Conservation (phyloP, 2,113 vertebrate genomes). For the Hydrochoerus hydrochaeris region DNA sequence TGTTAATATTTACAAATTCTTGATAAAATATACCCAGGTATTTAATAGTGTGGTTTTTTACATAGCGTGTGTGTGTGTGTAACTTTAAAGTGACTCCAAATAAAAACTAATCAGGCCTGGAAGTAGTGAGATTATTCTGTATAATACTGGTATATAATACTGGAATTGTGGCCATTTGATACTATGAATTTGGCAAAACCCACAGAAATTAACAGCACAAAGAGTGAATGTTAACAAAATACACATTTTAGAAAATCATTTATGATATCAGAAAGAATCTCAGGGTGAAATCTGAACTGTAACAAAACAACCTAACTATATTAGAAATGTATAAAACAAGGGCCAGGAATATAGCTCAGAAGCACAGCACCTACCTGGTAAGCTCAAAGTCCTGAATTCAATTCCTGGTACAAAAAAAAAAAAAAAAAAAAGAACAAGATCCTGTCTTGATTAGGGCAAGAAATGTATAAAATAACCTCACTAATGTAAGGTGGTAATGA, state of each 20-base stretch:
- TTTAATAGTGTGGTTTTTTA: neutral
- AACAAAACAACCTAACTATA: neutral
- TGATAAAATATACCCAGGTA: neutral
- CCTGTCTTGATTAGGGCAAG: no score
- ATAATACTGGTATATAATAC: neutral
- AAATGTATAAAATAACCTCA: neutral
- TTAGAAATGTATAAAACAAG: neutral
- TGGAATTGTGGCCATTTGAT: neutral
- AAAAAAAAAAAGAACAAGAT: no score
- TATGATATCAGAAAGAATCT: neutral
- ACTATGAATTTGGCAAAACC: neutral
- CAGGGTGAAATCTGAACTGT: neutral
- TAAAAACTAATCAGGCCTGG: conserved; percentile 1
- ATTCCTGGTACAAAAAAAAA: no score
- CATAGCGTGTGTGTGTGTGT: neutral
- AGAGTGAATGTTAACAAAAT: neutral
- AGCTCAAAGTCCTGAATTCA: no score
- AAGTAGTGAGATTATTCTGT: neutral
- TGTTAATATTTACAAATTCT: conserved; percentile 28
- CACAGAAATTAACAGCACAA: neutral
- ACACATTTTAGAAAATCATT: neutral
- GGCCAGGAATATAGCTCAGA: no score
- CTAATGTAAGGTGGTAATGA: neutral
- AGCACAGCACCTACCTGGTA: no score
- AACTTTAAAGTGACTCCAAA: conserved; percentile 26